Evolutionary conservation across 2,888 invertebrate genomes (phyloP).

Genomic region (Cepaea hortensis): DNA sequence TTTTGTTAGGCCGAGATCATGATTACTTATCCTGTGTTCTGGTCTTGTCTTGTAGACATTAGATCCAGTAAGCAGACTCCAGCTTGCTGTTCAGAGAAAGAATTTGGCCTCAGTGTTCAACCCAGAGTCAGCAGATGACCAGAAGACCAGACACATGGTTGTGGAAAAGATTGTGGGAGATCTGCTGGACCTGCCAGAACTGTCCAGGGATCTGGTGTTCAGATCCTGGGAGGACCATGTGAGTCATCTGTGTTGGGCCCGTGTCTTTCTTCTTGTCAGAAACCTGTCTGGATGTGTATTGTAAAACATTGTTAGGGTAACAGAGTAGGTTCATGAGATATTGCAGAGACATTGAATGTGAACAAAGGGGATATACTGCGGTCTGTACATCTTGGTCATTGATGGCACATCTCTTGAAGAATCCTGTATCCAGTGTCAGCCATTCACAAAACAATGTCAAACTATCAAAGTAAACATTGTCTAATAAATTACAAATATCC

Average conservation of each 20-base stretch:
- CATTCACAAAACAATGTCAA: too few relatives aligned
- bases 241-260: neutral
- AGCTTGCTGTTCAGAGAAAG: conserved; percentile 18
- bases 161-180: conserved; percentile 11
- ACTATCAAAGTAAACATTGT: too few relatives aligned
- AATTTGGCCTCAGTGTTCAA: neutral
- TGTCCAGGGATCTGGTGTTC: conserved; percentile 18
- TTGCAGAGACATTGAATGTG: neutral
- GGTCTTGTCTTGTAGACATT: neutral
- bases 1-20: neutral
- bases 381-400: too few relatives aligned
- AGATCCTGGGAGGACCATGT: conserved; percentile 14
- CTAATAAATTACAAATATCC: too few relatives aligned
- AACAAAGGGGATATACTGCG: neutral
- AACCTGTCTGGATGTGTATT: too few relatives aligned
- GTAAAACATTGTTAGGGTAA: too few relatives aligned
- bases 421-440: too few relatives aligned
- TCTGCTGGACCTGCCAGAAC: conserved; percentile 1
- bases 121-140: neutral
- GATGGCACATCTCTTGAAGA: too few relatives aligned
- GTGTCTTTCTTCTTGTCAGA: too few relatives aligned
- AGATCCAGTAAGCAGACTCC: conserved; percentile 6
- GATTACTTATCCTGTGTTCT: neutral
- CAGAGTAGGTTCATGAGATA: neutral
- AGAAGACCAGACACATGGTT: neutral